Conservation (phyloP, 2,797 vertebrate genomes). For the Chromobotia macracanthus region DNA sequence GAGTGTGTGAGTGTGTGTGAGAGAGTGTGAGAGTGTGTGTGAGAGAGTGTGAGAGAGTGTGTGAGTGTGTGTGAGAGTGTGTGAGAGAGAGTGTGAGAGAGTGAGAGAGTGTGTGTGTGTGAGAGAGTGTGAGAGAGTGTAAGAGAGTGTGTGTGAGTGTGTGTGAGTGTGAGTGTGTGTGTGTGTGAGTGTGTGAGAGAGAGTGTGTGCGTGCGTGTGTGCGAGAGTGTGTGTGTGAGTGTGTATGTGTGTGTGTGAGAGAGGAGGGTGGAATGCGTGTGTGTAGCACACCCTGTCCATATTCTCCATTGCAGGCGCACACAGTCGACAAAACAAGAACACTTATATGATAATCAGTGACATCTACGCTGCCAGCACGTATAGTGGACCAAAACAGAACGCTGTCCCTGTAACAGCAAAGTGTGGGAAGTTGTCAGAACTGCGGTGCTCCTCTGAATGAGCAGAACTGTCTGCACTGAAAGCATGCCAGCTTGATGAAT, state of each 20-base stretch:
- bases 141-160: not conserved
- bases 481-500: not conserved
- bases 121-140: no score
- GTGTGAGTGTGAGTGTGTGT: not conserved
- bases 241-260: not conserved
- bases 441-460: not conserved
- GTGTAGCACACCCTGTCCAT: not conserved
- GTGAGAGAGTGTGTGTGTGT: not conserved
- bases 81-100: no score
- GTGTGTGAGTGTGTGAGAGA: not conserved
- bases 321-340: conserved; percentile 1
- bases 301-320: not conserved
- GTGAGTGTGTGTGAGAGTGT: not conserved
- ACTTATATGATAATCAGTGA: not conserved
- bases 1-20: not conserved
- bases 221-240: no score
- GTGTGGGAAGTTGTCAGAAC: no score
- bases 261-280: not conserved
- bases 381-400: no score
- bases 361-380: not conserved
- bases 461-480: not conserved
- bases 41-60: no score
- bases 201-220: not conserved
- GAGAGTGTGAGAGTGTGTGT: not conserved
- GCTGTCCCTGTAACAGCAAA: no score